Evolutionary conservation across 2,113 vertebrate genomes (phyloP).

Genomic region (Erythrocebus patas): DNA sequence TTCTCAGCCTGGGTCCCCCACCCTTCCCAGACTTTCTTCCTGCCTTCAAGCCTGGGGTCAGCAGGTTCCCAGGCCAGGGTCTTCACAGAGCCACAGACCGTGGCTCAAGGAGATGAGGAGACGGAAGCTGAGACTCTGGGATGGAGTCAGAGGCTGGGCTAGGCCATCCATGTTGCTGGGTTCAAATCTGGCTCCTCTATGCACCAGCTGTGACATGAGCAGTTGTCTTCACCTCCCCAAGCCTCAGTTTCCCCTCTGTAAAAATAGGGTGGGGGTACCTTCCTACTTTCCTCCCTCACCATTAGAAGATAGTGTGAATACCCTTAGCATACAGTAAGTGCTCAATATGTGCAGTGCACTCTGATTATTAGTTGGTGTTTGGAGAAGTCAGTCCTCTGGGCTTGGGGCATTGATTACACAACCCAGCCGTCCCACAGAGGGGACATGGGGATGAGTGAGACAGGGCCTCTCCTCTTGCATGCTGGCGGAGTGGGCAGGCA

Average conservation of each 20-base stretch:
- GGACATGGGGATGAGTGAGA: neutral
- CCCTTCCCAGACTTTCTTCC: neutral
- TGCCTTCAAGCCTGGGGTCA: conserved; percentile 51
- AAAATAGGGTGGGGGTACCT: neutral
- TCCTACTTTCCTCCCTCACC: neutral
- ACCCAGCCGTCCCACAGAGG: neutral
- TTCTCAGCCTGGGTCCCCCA: neutral
- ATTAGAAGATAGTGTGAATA: neutral
- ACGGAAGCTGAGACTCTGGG: neutral
- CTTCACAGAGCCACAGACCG: neutral
- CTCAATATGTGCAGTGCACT: neutral
- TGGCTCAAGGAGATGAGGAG: neutral
- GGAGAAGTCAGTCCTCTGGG: neutral
- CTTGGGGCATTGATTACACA: neutral
- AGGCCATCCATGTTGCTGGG: neutral
- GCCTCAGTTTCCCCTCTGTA: neutral
- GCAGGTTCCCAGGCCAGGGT: conserved; percentile 56
- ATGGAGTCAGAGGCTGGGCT: neutral
- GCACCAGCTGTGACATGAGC: neutral
- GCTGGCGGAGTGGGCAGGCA: neutral
- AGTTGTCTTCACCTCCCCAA: neutral
- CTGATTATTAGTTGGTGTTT: neutral
- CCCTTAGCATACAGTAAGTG: neutral
- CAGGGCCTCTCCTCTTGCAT: neutral
- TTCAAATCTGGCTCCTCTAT: neutral